phyloP scores from a whole-genome alignment of 2,888 invertebrate species.

The Eupithecia subfuscata region DNA sequence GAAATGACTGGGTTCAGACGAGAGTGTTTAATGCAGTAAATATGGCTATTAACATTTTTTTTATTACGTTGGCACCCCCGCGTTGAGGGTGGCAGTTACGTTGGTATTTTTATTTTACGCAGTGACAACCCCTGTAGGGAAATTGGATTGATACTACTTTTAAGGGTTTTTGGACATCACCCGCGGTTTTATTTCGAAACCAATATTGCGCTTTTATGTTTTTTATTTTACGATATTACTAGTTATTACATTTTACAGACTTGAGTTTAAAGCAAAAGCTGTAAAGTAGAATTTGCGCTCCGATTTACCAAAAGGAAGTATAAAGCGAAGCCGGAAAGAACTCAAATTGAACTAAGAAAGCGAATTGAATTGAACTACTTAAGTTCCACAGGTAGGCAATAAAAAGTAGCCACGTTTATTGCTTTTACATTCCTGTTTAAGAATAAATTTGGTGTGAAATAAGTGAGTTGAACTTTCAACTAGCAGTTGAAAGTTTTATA shows the following conservation, averaged over 20 bases:
- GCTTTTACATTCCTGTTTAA: conserved; percentile 56
- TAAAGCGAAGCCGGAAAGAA: conserved; percentile 4
- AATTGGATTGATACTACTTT: conserved; percentile 83
- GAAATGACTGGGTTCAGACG: conserved; percentile 21
- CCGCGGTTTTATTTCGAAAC: conserved; percentile 70
- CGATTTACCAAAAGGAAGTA: neutral
- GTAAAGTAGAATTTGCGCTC: neutral
- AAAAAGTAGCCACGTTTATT: conserved; percentile 60
- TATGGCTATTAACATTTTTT: conserved; percentile 77
- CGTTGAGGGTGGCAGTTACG: conserved; percentile 69
- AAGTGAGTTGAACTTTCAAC: conserved; percentile 52
- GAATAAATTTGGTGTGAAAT: conserved; percentile 73
- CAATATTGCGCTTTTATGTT: conserved; percentile 75
- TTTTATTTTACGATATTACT: conserved; percentile 69
- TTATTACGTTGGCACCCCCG: conserved; percentile 59
- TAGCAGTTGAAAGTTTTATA: conserved; percentile 65
- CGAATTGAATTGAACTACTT: conserved; percentile 18
- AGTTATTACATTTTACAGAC: conserved; percentile 55
- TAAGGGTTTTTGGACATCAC: conserved; percentile 79
- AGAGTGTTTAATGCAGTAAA: conserved; percentile 36
- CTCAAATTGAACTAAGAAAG: conserved; percentile 12
- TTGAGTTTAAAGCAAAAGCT: conserved; percentile 28
- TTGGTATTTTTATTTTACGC: conserved; percentile 81
- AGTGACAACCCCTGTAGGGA: conserved; percentile 79
- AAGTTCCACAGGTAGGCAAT: conserved; percentile 50